A percentile compares a stretch with the other conserved stretches of the same genome.
Conservation (phyloP, 2,888 invertebrate genomes). For the Sarcophaga caerulescens region DNA sequence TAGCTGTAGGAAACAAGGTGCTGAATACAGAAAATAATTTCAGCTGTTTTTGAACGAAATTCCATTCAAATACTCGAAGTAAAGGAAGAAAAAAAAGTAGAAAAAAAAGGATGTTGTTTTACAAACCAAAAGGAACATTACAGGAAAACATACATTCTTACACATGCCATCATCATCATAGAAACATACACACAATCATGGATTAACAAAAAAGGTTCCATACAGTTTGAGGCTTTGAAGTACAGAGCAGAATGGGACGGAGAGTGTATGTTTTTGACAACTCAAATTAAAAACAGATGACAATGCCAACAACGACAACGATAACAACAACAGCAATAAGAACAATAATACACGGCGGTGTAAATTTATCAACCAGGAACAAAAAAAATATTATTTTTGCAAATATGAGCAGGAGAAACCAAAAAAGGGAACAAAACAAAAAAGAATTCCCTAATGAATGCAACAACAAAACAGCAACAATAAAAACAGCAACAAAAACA, state of each 20-base stretch:
- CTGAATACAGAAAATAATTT: conserved; percentile 58
- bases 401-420: background rate
- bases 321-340: conserved; percentile 16
- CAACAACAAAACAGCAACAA: conserved; percentile 31
- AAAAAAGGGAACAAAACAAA: background rate
- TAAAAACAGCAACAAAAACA: conserved; percentile 20
- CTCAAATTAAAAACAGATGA: conserved; percentile 68
- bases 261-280: conserved; percentile 64
- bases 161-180: background rate
- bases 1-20: conserved; percentile 40
- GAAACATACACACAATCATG: background rate
- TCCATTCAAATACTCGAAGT: conserved; percentile 47
- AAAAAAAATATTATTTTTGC: background rate
- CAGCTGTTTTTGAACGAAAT: conserved; percentile 61
- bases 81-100: conserved; percentile 16
- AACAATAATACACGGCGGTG: conserved; percentile 17
- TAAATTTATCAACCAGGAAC: conserved; percentile 19
- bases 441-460: conserved; percentile 22
- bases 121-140: conserved; percentile 24
- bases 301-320: conserved; percentile 32
- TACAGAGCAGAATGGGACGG: background rate
- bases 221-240: conserved; percentile 3
- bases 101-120: conserved; percentile 41
- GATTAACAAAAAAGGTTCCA: background rate
- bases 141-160: background rate